Conservation (phyloP, 2,113 vertebrate species). For the Pomatostomus ruficeps region DNA sequence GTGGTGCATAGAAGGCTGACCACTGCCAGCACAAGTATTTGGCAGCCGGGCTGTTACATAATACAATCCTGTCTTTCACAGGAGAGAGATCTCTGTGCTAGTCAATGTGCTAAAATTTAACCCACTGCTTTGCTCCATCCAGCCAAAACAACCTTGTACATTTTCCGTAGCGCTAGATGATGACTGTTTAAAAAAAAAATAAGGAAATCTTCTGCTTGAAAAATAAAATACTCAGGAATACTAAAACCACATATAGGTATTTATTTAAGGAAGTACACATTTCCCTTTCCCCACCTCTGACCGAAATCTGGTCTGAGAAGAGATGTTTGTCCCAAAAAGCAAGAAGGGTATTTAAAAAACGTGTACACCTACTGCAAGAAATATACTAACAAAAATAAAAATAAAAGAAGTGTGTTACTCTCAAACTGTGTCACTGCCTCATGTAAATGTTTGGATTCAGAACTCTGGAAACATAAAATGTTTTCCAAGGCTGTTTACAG, state of each 20-base stretch:
- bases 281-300: conserved; percentile 44
- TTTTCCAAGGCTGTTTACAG: conserved; percentile 53
- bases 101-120: conserved; percentile 62
- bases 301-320: background rate
- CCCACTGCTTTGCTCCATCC: conserved; percentile 43
- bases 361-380: background rate
- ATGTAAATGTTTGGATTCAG: conserved; percentile 36
- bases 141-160: conserved; percentile 39
- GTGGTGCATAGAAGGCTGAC: conserved; percentile 62
- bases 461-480: conserved; percentile 18
- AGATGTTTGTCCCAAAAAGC: conserved; percentile 15
- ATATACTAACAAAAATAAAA: background rate
- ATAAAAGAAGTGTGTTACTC: background rate
- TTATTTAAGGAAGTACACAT: conserved; percentile 51
- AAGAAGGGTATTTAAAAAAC: background rate
- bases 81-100: conserved; percentile 50
- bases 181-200: background rate
- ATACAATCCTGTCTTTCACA: conserved; percentile 69
- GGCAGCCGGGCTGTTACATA: conserved; percentile 61
- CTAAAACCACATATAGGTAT: background rate
- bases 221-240: background rate
- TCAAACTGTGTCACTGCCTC: background rate
- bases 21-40: conserved; percentile 65
- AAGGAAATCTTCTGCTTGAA: background rate
- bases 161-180: conserved; percentile 32